These are phyloP conservation scores for Volucella zonaria DNA, from an alignment of 2,888 invertebrate species.

Conservation along the genomic window DNA sequence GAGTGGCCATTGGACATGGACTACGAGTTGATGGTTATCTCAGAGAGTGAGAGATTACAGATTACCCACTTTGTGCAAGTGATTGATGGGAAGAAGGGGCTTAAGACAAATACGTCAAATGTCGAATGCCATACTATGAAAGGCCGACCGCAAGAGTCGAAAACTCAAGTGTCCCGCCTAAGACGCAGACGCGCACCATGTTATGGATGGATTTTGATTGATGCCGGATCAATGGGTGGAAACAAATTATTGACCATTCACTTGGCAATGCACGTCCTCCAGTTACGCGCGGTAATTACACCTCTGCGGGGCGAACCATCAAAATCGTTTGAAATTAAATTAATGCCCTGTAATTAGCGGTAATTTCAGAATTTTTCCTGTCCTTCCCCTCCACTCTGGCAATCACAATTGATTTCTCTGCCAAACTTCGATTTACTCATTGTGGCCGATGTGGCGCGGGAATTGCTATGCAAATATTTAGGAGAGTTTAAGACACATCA, in stretches of 20 bases:
- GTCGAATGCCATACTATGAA: too few relatives aligned
- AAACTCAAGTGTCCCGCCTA: slow-evolving; percentile 51
- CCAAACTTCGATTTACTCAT: slow-evolving; percentile 9
- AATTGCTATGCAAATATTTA: slow-evolving; percentile 68
- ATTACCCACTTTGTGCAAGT: slow-evolving; percentile 62
- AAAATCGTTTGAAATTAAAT: slow-evolving; percentile 70
- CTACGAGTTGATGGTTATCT: slow-evolving; percentile 48
- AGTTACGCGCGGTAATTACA: slow-evolving; percentile 72
- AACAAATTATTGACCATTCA: slow-evolving; percentile 67
- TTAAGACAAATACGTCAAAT: slow-evolving; percentile 37
- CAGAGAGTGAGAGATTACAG: slow-evolving; percentile 2
- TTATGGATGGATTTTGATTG: slow-evolving; percentile 70
- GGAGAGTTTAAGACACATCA: slow-evolving; percentile 31
- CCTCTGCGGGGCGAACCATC: slow-evolving; percentile 53
- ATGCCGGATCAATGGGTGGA: slow-evolving; percentile 67
- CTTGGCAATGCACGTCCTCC: slow-evolving; percentile 60
- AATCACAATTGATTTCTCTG: slow-evolving; percentile 36
- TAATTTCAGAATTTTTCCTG: slow-evolving; percentile 46
- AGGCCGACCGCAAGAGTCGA: background rate
- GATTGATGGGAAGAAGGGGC: slow-evolving; percentile 62
- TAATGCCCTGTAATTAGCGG: slow-evolving; percentile 72
- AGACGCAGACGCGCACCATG: slow-evolving; percentile 4
- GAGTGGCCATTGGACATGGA: background rate
- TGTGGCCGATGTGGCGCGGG: background rate
- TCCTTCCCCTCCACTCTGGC: background rate